Base-by-base conservation (phyloP, 2,888 invertebrate species). In the Chrysolina oricalcia region DNA sequence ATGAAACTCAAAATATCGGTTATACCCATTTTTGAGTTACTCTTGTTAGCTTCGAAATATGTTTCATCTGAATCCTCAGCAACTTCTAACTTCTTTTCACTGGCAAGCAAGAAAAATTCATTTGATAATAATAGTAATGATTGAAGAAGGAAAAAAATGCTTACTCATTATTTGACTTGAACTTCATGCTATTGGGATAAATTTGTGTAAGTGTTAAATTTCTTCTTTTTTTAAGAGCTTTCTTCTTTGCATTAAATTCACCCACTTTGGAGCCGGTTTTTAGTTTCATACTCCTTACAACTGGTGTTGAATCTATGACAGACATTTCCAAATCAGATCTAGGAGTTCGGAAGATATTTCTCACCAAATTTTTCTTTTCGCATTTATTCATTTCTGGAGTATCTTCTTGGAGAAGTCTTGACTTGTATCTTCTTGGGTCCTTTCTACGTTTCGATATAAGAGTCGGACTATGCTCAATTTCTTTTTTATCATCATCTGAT, bases 201-300 rank as follows among this genome's bases (percentile, higher is more conserved):
- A 82, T 80, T 71, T 83, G 83, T 11, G 84, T 83, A 50, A 84
- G 69, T n/a, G 83, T 84, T 21, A 75, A 70, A 73, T 62, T 76
- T 13, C 73, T 76, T 19, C 48, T 74, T 43, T 41, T 77, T 23
- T 65, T 74, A 64, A 46, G 48, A 8, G 27, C 41, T 62, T 80
- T 79, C 21, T 70, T 81, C 50, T 68, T 79, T 15, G 56, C 64
- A 19, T 23, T 62, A 17, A 68, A 53, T 17, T 53, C n/a, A 19
- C 68, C 23, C 13, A 53, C 17, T 11, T 63, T 75, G 15, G 63
- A 76, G 9, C 2, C 21, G 0, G 19, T 53, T 53, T 59, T 21
- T 62, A 67, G 74, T 43, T 75, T 78, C 4, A 46, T 56, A 17
- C 50, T 56, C 48, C 43, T 68, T 21, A 78, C 11, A 56, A 78